Percentiles rank a stretch among this genome's conserved stretches.
These are phyloP conservation scores for Piezodorus guildinii DNA, from an alignment of 1,140 invertebrate genomes.

Conservation along the genomic window DNA sequence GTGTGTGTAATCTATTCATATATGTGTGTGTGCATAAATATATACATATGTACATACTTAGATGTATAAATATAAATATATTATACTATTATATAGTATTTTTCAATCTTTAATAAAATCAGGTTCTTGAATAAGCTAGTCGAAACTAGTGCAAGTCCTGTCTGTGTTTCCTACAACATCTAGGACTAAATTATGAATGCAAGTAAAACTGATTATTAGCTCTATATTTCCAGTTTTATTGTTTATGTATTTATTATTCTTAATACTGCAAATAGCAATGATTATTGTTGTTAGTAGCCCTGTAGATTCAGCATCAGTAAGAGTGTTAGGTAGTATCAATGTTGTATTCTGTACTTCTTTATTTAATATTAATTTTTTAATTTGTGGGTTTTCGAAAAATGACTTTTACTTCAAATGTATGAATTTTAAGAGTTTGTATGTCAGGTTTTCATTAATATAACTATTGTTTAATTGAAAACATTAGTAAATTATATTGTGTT, in stretches of 20 bases:
- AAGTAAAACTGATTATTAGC: slow-evolving; percentile 8
- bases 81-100: slow-evolving; percentile 16
- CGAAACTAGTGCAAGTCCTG: slow-evolving; percentile 31
- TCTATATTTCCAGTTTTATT: slow-evolving; percentile 23
- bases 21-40: too few species aligned
- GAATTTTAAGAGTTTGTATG: neutral
- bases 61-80: too few species aligned
- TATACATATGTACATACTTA: too few species aligned
- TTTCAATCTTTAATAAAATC: slow-evolving; percentile 4
- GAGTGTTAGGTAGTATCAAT: slow-evolving; percentile 27
- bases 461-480: too few species aligned
- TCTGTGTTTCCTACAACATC: slow-evolving; percentile 29
- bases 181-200: slow-evolving; percentile 7
- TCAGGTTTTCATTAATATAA: too few species aligned
- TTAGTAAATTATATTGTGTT: neutral
- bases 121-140: slow-evolving; percentile 26
- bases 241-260: slow-evolving; percentile 28
- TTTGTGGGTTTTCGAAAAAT: slow-evolving; percentile 15
- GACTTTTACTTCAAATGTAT: neutral
- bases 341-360: slow-evolving; percentile 25
- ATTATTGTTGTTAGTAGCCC: slow-evolving; percentile 27
- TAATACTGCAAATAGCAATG: slow-evolving; percentile 18
- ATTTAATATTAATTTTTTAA: slow-evolving; percentile 20
- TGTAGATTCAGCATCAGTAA: slow-evolving; percentile 26
- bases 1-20: too few species aligned